Evolutionary conservation across 2,888 invertebrate genomes (phyloP).

Genomic region (Nineta flava): DNA sequence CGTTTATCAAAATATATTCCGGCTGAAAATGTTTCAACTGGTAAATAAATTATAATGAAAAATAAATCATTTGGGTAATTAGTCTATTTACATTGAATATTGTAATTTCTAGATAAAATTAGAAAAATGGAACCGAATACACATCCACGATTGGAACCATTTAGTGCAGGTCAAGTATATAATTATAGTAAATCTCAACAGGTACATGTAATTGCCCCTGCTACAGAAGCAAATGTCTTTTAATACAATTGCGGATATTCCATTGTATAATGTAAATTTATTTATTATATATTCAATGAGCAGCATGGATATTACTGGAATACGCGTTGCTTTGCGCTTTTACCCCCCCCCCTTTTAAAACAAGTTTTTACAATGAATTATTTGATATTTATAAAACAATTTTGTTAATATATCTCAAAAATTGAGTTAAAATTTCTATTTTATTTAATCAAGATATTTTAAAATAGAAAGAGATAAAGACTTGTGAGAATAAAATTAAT

Average conservation of each 20-base stretch:
- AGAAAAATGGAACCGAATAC: slow-evolving; percentile 31
- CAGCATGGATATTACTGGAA: neutral
- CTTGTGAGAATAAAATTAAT: too few relatives aligned
- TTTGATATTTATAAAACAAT: too few relatives aligned
- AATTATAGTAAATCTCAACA: slow-evolving; percentile 84
- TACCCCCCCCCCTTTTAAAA: too few relatives aligned
- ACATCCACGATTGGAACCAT: slow-evolving; percentile 72
- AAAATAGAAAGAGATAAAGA: too few relatives aligned
- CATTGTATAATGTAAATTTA: neutral
- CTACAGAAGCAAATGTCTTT: slow-evolving; percentile 14
- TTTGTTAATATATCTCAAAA: too few relatives aligned
- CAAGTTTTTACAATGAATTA: too few relatives aligned
- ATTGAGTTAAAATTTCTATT: too few relatives aligned
- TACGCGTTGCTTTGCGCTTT: too few relatives aligned
- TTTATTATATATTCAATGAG: neutral
- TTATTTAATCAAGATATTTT: too few relatives aligned
- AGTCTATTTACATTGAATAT: slow-evolving; percentile 5
- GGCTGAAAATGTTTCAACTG: slow-evolving; percentile 32
- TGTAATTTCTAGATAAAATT: slow-evolving; percentile 23
- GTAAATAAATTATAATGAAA: neutral
- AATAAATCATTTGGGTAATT: slow-evolving; percentile 7
- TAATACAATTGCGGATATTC: neutral
- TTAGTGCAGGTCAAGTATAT: slow-evolving; percentile 83
- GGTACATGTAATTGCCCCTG: slow-evolving; percentile 61
- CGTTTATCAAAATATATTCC: slow-evolving; percentile 81